Evolutionary conservation across 2,888 invertebrate genomes (phyloP).

Genomic region (Teleogryllus oceanicus): DNA sequence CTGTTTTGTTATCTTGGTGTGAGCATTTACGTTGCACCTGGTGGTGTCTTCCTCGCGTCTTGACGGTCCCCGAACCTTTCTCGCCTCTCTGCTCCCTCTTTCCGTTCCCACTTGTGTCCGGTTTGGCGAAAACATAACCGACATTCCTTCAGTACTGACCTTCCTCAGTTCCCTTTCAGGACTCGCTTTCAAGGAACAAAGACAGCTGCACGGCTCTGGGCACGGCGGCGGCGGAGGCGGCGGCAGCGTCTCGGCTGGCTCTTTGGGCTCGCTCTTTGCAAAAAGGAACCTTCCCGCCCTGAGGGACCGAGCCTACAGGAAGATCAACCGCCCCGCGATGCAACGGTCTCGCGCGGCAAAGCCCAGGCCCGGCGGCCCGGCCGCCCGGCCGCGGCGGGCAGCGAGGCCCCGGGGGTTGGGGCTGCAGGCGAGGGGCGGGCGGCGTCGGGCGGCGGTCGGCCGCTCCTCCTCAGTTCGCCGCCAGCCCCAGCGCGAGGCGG

Average conservation of each 20-base stretch:
- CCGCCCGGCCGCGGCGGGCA: not conserved
- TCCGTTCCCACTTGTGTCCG: not conserved
- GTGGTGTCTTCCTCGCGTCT: not conserved
- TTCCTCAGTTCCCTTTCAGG: slow-evolving; percentile 18
- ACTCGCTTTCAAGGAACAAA: not conserved
- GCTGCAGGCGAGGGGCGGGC: not conserved
- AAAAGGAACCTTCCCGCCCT: not conserved
- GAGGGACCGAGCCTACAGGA: not conserved
- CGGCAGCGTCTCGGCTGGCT: not conserved
- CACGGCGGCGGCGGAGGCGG: too few relatives aligned
- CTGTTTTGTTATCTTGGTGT: too few relatives aligned
- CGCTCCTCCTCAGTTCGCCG: not conserved
- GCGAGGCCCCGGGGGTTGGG: not conserved
- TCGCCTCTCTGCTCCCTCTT: not conserved
- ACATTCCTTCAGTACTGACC: not conserved
- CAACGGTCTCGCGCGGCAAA: not conserved
- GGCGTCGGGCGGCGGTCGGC: not conserved
- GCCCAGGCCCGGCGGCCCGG: not conserved
- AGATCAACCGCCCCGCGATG: slow-evolving; percentile 8
- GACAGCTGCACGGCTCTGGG: not conserved
- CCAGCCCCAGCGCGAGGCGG: slow-evolving; percentile 1
- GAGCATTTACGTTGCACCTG: not conserved
- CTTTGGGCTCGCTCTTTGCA: not conserved
- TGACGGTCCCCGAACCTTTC: not conserved
- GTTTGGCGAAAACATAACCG: slow-evolving; percentile 7